Percentiles rank a stretch among this genome's conserved stretches.
phyloP scores from a whole-genome alignment of 1,140 invertebrate species.

The Drosophila santomea region DNA sequence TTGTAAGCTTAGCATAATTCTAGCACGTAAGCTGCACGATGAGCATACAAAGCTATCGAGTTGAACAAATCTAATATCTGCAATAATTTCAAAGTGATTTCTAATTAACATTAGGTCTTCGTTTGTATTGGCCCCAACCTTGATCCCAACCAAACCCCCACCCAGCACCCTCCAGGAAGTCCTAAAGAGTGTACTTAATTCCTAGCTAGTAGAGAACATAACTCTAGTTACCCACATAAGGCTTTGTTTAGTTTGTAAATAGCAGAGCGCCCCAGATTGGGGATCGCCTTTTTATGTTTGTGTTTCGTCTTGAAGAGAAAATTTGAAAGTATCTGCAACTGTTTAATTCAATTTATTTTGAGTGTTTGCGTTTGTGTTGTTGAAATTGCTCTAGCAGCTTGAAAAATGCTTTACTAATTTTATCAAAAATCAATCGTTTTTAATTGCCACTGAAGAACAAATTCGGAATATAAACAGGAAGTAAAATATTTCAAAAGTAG shows the following conservation, averaged over 20 bases:
- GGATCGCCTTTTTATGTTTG: constrained; percentile 66
- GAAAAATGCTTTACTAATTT: constrained; percentile 75
- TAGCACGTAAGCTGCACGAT: constrained; percentile 66
- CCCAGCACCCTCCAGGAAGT: constrained; percentile 38
- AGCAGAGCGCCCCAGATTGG: constrained; percentile 50
- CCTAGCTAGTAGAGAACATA: constrained; percentile 44
- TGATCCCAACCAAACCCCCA: constrained; percentile 21
- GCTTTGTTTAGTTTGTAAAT: constrained; percentile 81
- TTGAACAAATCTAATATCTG: constrained; percentile 67
- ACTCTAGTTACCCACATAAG: constrained; percentile 62
- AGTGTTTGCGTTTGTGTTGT: constrained; percentile 67
- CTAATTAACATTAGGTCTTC: constrained; percentile 71
- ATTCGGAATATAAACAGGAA: constrained; percentile 79
- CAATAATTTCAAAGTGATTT: constrained; percentile 84
- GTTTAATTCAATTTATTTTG: constrained; percentile 54
- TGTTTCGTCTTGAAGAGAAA: constrained; percentile 62
- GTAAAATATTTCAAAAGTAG: constrained; percentile 56
- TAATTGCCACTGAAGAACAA: constrained; percentile 61
- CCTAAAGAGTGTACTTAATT: constrained; percentile 73
- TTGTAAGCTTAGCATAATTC: constrained; percentile 75
- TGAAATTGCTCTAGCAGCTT: constrained; percentile 66
- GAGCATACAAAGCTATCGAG: constrained; percentile 40
- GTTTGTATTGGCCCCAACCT: constrained; percentile 49
- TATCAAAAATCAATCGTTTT: constrained; percentile 53
- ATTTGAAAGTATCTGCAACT: constrained; percentile 26